Evolutionary conservation across 2,113 vertebrate genomes (phyloP), one percentile per base, ranked within the genome.

Genomic region (Puma concolor): DNA sequence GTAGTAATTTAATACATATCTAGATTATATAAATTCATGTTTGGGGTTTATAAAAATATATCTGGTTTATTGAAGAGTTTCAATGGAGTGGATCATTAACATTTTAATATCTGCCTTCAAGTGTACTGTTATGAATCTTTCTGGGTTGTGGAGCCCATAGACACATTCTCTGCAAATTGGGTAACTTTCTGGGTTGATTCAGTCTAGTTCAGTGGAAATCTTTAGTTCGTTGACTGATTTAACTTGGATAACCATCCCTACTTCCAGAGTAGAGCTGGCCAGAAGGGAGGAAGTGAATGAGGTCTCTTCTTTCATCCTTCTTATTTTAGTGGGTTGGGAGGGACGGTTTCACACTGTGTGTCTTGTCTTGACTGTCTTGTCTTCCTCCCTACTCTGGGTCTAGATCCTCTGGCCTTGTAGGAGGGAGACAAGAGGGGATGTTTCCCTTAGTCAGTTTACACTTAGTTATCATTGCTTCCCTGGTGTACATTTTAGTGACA

Each of bases 51-150:
- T 67, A 83, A 88, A 81, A 79, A 83, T 38, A 1, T 80, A 48
- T 50, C 57, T 88, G n/a, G 10, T 50, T 52, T 88, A 38, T 69
- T 82, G 41, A 86, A 67, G 82, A 86, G 63, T 95, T 95, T 98
- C 33, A 94, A 76, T 19, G 12, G 90, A 90, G 16, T 92, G 10
- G 48, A 36, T 90, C 79, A 83, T 86, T 91, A 89, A 44, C 36
- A 67, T 94, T 94, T 88, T 82, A 86, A 72, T 86, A 66, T 54
- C 52, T 95, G 12, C 67, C n/a, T 94, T 69, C n/a, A 85, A 81
- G 21, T 0, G 1, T n/a, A 80, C 48, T 44, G 4, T 66, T 79
- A 79, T 67, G 17, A 89, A 41, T 74, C 16, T 88, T 16, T 96
- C 64, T 93, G 44, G 27, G 19, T 36, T 89, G 54, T 64, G 36